Conservation (phyloP, 2,797 vertebrate genomes). For the Chanos chanos region DNA sequence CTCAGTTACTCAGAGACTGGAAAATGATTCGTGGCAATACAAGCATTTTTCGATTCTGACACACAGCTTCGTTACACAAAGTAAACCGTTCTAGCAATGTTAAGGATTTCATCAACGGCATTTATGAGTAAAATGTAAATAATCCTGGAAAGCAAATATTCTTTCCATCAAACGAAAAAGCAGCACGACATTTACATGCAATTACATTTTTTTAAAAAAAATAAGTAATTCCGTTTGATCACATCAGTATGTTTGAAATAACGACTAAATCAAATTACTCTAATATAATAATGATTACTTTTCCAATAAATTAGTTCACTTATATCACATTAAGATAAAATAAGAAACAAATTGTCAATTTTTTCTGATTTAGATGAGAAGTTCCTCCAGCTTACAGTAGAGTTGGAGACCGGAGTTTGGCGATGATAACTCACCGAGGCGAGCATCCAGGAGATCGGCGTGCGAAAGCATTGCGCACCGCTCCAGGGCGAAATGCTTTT, state of each 20-base stretch:
- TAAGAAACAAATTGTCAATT: constrained; percentile 93
- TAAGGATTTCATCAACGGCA: no score
- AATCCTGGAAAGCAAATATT: no score
- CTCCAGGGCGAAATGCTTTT: constrained; percentile 89
- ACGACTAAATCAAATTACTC: constrained; percentile 92
- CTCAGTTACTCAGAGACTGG: not conserved
- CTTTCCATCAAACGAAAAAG: no score
- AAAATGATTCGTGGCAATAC: not conserved
- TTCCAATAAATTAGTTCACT: constrained; percentile 91
- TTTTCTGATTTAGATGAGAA: constrained; percentile 76
- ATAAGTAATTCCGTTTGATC: constrained; percentile 64
- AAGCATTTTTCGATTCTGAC: no score
- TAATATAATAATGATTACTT: constrained; percentile 88
- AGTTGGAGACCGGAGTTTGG: constrained; percentile 79
- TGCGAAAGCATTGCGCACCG: constrained; percentile 98
- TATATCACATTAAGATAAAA: constrained; percentile 85
- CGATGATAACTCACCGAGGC: constrained; percentile 91
- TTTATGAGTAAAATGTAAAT: no score
- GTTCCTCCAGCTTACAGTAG: constrained; percentile 76
- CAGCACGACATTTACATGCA: constrained; percentile 52
- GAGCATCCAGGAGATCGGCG: constrained; percentile 98
- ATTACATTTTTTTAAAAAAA: constrained; percentile 58
- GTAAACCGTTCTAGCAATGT: no score
- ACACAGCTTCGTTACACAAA: no score
- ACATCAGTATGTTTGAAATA: constrained; percentile 72